Percentiles rank a stretch among this genome's conserved stretches.
These are phyloP conservation scores for Leptestheria dahalacensis DNA, from an alignment of 1,140 invertebrate genomes.

Conservation along the genomic window DNA sequence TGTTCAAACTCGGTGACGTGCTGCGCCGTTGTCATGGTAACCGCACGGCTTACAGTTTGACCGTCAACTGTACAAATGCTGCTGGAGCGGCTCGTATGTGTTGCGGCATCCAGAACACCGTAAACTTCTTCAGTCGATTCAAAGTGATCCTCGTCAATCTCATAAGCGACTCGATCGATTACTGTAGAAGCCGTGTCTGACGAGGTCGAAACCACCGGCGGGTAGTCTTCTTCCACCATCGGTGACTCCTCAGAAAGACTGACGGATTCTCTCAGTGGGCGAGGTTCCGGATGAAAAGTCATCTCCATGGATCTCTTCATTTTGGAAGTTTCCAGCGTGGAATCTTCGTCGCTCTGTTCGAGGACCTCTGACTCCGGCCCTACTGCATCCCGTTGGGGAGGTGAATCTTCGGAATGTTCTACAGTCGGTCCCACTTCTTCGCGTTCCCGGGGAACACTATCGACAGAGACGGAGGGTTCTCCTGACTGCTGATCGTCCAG, in stretches of 20 bases:
- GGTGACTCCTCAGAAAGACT: constrained; percentile 22
- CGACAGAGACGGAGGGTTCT: no score
- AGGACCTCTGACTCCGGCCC: constrained; percentile 19
- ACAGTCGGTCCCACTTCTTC: constrained; percentile 27
- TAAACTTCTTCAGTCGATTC: constrained; percentile 1
- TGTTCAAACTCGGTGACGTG: constrained; percentile 29
- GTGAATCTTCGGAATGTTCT: constrained; percentile 21
- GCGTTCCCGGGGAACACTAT: no score
- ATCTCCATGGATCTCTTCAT: constrained; percentile 82
- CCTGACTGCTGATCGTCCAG: constrained; percentile 24
- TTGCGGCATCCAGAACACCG: constrained; percentile 15
- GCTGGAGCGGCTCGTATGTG: constrained; percentile 13
- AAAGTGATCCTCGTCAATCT: background rate
- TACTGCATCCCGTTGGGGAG: constrained; percentile 1
- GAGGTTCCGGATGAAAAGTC: constrained; percentile 60
- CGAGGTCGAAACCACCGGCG: background rate
- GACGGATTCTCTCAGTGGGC: constrained; percentile 25
- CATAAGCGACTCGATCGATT: background rate
- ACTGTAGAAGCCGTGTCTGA: constrained; percentile 23
- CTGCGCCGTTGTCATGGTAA: constrained; percentile 37
- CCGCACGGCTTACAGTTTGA: constrained; percentile 24
- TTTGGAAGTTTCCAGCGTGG: constrained; percentile 14
- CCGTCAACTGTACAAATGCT: constrained; percentile 14
- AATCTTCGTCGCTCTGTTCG: background rate
- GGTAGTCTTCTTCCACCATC: constrained; percentile 27